phyloP scores from a whole-genome alignment of 1,140 invertebrate species.

The Drosophila mayri region DNA sequence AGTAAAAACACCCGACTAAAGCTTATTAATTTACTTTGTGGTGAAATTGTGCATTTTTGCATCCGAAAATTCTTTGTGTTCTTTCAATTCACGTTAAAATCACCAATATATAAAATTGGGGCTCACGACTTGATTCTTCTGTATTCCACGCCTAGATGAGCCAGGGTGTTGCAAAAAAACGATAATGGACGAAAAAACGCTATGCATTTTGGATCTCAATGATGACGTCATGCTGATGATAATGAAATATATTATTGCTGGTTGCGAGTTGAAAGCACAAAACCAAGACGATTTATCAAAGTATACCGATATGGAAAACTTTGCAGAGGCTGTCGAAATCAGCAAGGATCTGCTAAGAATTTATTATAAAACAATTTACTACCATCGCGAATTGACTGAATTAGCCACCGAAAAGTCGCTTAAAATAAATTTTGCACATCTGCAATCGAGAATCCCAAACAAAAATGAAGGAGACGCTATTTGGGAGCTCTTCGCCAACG shows the following conservation, averaged over 20 bases:
- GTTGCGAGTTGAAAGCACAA: neutral
- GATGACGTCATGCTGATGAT: neutral
- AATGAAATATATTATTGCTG: neutral
- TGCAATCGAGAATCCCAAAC: neutral
- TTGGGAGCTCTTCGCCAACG: neutral
- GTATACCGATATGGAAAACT: constrained; percentile 1
- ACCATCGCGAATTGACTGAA: neutral
- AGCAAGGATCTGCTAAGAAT: neutral
- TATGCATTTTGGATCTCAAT: neutral
- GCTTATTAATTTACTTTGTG: neutral
- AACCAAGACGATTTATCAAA: neutral
- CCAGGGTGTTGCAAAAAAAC: neutral
- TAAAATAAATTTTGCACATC: neutral
- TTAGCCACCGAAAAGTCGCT: fast-evolving
- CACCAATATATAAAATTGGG: too few species aligned
- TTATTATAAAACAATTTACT: neutral
- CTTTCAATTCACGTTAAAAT: neutral
- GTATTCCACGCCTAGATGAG: neutral
- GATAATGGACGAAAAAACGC: neutral
- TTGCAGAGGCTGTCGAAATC: neutral
- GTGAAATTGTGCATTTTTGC: neutral
- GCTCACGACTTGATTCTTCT: neutral
- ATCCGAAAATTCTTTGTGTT: neutral
- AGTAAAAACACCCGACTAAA: too few species aligned
- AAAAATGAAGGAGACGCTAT: neutral